Base-by-base conservation (phyloP, 1,140 invertebrate species). In the Saccostrea echinata region DNA sequence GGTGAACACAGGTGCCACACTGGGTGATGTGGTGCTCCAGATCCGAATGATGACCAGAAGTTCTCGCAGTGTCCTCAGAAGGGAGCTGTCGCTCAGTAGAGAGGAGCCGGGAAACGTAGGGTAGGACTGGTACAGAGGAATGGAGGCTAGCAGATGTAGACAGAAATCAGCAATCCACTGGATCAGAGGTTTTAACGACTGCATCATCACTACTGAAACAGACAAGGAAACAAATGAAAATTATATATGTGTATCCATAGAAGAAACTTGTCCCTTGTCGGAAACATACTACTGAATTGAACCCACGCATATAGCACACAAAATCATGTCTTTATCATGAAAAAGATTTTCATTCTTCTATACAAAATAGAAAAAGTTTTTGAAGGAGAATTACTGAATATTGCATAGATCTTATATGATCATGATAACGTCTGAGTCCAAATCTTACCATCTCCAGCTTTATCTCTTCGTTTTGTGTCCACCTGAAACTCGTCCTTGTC, bases 141-240 rank as follows among this genome's bases (percentile, higher is more conserved):
- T 95, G 89, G 97, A 96, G 64, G 97, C 96, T 80, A 99, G 94
- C 76, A 98, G 95, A 92, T 98, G 98, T 0, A 99, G 95, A 3
- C 97, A 97, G 85, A 98, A 96, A 95, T 99, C 97, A 4, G 97
- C 97, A 35, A 98, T 97, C 97, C 98, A 98, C 94, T 99, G 98
- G 80, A 98, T 97, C 9, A 98, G 95, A 90, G 97, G 97, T 91
- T 98, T 97, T 3, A 98, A 55, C 6, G 86, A 90, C 81, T 88
- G 89, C 27, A 84, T 84, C 52, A 84, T 57, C 16, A 16, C 43
- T 84, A 30, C n/a, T 61, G 4, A 80, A 43, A 43, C 6, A 43
- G 43, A 43, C 43, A 43, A 6, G 9, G 43, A 43, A 43, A 43
- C 1, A 43, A 43, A 6, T 43, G 1, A 3, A 43, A 3, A 43